Conservation (phyloP, 2,797 vertebrate genomes). For the Lerista edwardsae region DNA sequence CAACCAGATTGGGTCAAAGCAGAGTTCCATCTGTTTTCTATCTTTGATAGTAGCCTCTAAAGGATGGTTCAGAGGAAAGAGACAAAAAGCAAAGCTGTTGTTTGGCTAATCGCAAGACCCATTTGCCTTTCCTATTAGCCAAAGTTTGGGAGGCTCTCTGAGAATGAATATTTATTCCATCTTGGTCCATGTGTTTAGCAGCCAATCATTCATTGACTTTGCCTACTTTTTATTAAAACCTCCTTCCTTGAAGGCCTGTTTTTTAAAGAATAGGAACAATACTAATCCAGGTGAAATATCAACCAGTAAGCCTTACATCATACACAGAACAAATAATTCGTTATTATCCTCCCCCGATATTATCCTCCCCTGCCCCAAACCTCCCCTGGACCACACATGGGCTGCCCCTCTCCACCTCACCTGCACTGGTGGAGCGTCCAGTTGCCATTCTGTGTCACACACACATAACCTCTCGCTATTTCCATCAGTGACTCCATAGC, state of each 20-base stretch:
- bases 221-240: background rate
- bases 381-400: no score
- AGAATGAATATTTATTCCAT: background rate
- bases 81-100: constrained; percentile 1
- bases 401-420: no score
- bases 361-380: no score
- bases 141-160: background rate
- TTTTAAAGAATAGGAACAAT: background rate
- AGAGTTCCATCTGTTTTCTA: background rate
- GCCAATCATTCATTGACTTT: background rate
- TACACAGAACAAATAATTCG: background rate
- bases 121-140: background rate
- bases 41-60: constrained; percentile 5
- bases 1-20: constrained; percentile 13
- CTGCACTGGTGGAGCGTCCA: no score
- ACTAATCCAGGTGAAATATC: background rate
- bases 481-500: no score
- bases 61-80: background rate
- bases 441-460: no score
- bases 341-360: no score
- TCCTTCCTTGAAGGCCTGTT: background rate
- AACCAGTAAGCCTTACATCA: background rate
- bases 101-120: background rate
- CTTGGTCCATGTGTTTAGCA: background rate
- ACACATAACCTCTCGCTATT: no score